Conservation (phyloP, 2,797 vertebrate species). For the Melanotaenia boesemani region DNA sequence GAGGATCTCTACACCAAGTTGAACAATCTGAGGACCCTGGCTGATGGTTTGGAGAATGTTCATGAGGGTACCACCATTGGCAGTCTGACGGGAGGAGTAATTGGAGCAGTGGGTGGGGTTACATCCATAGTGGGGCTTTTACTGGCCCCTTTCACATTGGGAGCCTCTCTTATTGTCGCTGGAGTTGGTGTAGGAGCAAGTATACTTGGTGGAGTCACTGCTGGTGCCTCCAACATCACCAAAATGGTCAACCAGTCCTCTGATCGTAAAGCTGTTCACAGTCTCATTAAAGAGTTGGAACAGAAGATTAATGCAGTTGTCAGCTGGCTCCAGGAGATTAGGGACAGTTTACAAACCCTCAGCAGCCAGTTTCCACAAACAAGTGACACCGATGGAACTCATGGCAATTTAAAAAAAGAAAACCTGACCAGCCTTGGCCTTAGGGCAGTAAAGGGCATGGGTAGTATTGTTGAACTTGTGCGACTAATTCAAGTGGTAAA, state of each 20-base stretch:
- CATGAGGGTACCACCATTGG: slow-evolving; percentile 12
- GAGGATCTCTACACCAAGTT: no score
- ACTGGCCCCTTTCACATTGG: slow-evolving; percentile 61
- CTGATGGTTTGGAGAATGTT: slow-evolving; percentile 26
- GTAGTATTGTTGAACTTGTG: slow-evolving; percentile 22
- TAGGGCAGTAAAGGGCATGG: background rate
- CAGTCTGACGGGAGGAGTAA: slow-evolving; percentile 35
- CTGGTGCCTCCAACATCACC: slow-evolving; percentile 51
- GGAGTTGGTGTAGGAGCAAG: no score
- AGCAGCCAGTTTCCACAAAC: background rate
- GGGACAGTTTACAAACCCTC: background rate
- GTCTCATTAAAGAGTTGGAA: slow-evolving; percentile 9
- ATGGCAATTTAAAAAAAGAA: accelerated
- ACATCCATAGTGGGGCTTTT: slow-evolving; percentile 51
- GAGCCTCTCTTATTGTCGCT: slow-evolving; percentile 60
- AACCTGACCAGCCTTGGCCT: accelerated
- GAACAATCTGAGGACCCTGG: background rate
- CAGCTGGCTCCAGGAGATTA: slow-evolving; percentile 15
- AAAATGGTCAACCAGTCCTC: slow-evolving; percentile 47
- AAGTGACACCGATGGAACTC: no score
- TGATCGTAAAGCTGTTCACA: slow-evolving; percentile 26
- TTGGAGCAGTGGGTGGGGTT: slow-evolving; percentile 52
- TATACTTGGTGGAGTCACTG: slow-evolving; percentile 14
- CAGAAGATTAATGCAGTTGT: slow-evolving; percentile 12
- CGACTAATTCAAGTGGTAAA: slow-evolving; percentile 24